Base-by-base conservation (phyloP, 2,113 vertebrate species). In the Gracilinanus agilis region DNA sequence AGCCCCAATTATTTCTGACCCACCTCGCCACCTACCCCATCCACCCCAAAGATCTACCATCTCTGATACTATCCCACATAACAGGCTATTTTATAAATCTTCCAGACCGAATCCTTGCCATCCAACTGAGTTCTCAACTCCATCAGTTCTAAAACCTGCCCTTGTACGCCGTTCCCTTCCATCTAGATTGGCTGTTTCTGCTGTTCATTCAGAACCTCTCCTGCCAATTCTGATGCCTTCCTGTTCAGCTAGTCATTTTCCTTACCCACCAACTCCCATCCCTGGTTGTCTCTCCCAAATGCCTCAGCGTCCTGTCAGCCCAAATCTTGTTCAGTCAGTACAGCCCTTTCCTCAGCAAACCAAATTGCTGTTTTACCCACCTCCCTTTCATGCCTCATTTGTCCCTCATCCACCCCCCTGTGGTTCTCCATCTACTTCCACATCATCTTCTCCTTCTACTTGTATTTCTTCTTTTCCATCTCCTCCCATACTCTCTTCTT, bases 111-210 rank as follows among this genome's bases (percentile, higher is more conserved):
- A 95, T 54, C 95, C 75, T 90, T 83, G 94, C 56, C 96, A 94
- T 88, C 91, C 97, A 67, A 54, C 93, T 44, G 94, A 92, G 13
- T 21, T 0, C 55, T 96, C 90, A 94, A 91, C 94, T 58, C 54
- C 96, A 61, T 49, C 92, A 13, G n/a, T 90, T 61, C 93, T 93
- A 61, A 96, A n/a, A 29, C 97, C 97, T 61, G 56, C 92, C 53
- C 95, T 97, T 83, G 27, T 96, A 58, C 97, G 8, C 6, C 95
- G 21, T 92, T 97, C 97, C 95, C 97, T 97, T 96, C 97, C 97
- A 92, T 88, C 97, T 92, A 95, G 0, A 40, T 67, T 96, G 44
- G 89, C 54, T 88, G 55, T 92, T 92, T 94, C 96, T 88, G 96
- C 96, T 93, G 1, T 16, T 89, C 95, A 97, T 92, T 92, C 53